phyloP scores from a whole-genome alignment of 2,888 invertebrate species.

The Eulithis testata region DNA sequence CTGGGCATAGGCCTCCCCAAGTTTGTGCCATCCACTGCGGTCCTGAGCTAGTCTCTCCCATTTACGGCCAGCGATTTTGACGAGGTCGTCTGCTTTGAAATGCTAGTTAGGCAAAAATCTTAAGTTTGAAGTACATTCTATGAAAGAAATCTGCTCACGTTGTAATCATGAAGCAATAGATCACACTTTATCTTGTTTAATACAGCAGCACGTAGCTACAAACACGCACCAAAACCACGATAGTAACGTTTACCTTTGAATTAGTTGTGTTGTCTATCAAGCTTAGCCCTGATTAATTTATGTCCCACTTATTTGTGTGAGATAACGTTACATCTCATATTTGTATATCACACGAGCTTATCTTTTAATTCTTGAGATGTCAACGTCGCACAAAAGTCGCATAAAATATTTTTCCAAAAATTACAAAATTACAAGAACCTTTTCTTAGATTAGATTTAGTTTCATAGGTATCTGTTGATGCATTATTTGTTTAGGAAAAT shows the following conservation, averaged over 20 bases:
- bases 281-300: conserved; percentile 78
- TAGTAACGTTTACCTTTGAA: conserved; percentile 76
- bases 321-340: conserved; percentile 77
- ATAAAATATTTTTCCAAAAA: conserved; percentile 50
- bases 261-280: conserved; percentile 77
- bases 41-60: no score
- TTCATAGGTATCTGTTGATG: no score
- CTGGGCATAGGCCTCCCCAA: no score
- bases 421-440: no score
- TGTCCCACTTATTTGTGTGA: conserved; percentile 73
- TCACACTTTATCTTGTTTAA: conserved; percentile 44
- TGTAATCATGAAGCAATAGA: conserved; percentile 32
- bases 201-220: conserved; percentile 65
- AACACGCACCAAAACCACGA: conserved; percentile 66
- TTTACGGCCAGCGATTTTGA: no score
- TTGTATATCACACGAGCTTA: conserved; percentile 77
- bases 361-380: conserved; percentile 83
- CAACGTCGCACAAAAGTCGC: conserved; percentile 56
- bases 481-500: no score
- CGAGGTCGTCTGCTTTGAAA: no score
- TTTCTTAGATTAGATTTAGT: no score
- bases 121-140: not conserved
- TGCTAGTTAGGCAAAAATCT: no score
- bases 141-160: conserved; percentile 2
- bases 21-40: no score